A percentile compares a stretch with the other conserved stretches of the same genome.
Conservation (phyloP, 2,797 vertebrate species). For the Clarias laeviceps region DNA sequence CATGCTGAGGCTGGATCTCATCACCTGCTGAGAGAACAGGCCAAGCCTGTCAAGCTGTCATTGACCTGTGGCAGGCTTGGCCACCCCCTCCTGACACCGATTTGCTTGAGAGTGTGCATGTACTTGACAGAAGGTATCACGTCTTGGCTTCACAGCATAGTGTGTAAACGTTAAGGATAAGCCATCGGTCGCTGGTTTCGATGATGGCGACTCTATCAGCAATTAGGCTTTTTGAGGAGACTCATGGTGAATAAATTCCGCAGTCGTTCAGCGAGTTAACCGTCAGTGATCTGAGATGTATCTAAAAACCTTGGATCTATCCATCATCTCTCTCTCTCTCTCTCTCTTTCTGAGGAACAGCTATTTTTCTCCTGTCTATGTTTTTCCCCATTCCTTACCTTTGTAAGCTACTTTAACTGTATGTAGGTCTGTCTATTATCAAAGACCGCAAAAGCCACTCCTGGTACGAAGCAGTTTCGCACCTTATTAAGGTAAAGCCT, state of each 20-base stretch:
- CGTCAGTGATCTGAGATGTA: neutral
- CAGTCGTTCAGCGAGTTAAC: neutral
- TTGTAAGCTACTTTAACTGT: neutral
- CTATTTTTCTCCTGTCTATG: too few relatives aligned
- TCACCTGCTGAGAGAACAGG: slow-evolving; percentile 59
- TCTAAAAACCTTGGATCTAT: neutral
- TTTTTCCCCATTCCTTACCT: neutral
- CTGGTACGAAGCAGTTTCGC: slow-evolving; percentile 8
- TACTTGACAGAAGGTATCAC: slow-evolving; percentile 20
- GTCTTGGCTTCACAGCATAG: slow-evolving; percentile 12
- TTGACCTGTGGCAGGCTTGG: slow-evolving; percentile 56
- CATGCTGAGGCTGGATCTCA: slow-evolving; percentile 57
- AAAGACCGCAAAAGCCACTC: slow-evolving; percentile 18
- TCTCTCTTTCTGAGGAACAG: neutral
- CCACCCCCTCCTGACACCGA: slow-evolving; percentile 21
- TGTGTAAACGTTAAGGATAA: neutral
- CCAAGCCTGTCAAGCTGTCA: slow-evolving; percentile 57
- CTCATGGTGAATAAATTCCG: too few relatives aligned
- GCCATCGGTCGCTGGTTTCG: slow-evolving; percentile 2
- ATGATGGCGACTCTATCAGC: neutral
- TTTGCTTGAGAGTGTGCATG: slow-evolving; percentile 20
- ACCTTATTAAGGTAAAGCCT: slow-evolving; percentile 7
- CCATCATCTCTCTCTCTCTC: neutral
- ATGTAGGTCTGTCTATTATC: neutral
- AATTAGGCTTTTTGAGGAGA: neutral